A percentile compares a stretch with the other conserved stretches of the same genome.
These are phyloP conservation scores for Myopa tessellatipennis DNA, from an alignment of 2,888 invertebrate species.

Conservation along the genomic window DNA sequence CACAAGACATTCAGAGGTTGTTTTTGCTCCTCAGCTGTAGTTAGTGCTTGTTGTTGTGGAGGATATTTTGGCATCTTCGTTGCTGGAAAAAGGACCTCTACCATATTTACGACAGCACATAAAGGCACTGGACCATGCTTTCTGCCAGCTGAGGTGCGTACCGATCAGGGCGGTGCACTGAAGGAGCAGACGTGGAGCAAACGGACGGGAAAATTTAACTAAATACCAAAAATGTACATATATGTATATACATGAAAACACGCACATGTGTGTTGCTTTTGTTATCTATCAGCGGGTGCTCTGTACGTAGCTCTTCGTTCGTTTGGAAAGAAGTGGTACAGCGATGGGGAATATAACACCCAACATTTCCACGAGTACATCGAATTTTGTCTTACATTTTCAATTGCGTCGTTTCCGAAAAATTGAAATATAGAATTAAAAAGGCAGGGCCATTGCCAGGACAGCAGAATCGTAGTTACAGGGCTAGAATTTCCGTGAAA, in stretches of 20 bases:
- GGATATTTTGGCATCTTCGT: constrained; percentile 18
- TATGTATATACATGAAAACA: neutral
- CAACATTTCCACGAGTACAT: too few relatives aligned
- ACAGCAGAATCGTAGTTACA: too few relatives aligned
- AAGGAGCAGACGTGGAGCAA: neutral
- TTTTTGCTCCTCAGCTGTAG: constrained; percentile 20
- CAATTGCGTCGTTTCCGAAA: too few relatives aligned
- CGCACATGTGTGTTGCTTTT: too few relatives aligned
- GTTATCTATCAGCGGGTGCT: too few relatives aligned
- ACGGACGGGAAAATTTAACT: neutral
- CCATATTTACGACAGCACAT: constrained; percentile 28
- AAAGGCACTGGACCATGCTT: constrained; percentile 40
- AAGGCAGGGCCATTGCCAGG: too few relatives aligned
- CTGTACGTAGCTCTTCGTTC: too few relatives aligned
- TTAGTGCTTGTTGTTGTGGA: constrained; percentile 20
- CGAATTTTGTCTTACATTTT: too few relatives aligned
- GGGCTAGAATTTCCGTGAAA: too few relatives aligned
- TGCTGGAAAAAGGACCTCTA: constrained; percentile 25
- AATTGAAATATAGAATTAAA: too few relatives aligned
- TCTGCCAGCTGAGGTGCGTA: constrained; percentile 34
- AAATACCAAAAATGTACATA: neutral
- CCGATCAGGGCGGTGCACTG: constrained; percentile 16
- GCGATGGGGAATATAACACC: too few relatives aligned
- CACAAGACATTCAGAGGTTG: constrained; percentile 29
- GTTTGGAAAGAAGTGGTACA: too few relatives aligned